phyloP scores from a whole-genome alignment of 1,140 invertebrate genomes.

The Achroia grisella region DNA sequence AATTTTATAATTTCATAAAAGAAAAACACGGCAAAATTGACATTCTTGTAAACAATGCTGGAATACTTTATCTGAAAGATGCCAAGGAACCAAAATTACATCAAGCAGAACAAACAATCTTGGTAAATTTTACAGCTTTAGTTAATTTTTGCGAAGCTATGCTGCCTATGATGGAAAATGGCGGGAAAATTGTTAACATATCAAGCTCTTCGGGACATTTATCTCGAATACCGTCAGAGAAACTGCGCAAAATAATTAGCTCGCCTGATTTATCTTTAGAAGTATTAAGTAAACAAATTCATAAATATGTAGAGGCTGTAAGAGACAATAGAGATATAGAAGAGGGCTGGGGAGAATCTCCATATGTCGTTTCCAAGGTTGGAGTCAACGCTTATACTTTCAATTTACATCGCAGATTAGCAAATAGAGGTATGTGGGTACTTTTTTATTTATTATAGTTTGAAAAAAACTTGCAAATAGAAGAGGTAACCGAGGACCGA shows the following conservation, averaged over 20 bases:
- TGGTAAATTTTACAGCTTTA: conserved; percentile 80
- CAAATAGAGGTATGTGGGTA: conserved; percentile 56
- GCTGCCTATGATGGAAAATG: conserved; percentile 79
- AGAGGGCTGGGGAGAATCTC: conserved; percentile 74
- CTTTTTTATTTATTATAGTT: too few species aligned
- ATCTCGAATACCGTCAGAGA: conserved; percentile 73
- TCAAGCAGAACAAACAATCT: conserved; percentile 82
- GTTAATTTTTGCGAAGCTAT: conserved; percentile 78
- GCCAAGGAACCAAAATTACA: conserved; percentile 77
- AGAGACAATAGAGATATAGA: conserved; percentile 32
- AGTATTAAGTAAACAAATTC: conserved; percentile 75
- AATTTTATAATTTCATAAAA: conserved; percentile 75
- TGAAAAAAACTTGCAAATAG: too few species aligned
- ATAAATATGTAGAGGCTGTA: conserved; percentile 76
- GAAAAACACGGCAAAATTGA: conserved; percentile 81
- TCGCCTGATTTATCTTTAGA: conserved; percentile 71
- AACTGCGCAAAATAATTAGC: conserved; percentile 71
- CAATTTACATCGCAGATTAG: conserved; percentile 37
- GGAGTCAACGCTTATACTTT: conserved; percentile 74
- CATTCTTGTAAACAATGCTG: conserved; percentile 90
- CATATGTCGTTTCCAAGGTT: conserved; percentile 81
- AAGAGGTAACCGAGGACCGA: too few species aligned
- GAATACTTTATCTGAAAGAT: conserved; percentile 80
- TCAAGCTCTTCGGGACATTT: conserved; percentile 81
- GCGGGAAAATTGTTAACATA: conserved; percentile 83